Evolutionary conservation across 2,888 invertebrate species (phyloP).

Genomic region (Ceramica pisi): DNA sequence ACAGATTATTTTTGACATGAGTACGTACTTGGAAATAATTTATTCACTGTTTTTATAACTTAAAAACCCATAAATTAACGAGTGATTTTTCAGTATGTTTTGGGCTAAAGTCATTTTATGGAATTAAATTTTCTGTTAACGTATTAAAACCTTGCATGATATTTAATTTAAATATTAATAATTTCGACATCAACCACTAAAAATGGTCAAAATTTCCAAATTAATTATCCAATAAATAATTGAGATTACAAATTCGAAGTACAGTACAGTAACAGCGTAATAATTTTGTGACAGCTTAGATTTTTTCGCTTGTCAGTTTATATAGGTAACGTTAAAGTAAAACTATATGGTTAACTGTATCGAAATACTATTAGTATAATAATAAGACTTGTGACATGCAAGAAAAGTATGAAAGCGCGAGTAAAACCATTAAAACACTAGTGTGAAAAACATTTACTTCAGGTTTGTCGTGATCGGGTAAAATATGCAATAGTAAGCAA

Average conservation of each 20-base stretch:
- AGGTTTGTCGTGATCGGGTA: background rate
- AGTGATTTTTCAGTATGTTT: background rate
- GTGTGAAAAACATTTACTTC: too few species aligned
- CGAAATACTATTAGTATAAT: constrained; percentile 50
- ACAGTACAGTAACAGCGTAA: constrained; percentile 22
- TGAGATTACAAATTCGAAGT: constrained; percentile 58
- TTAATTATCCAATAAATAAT: constrained; percentile 28
- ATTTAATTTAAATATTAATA: background rate
- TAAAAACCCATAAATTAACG: background rate
- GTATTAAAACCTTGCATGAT: background rate
- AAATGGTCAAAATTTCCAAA: background rate
- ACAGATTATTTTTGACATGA: background rate
- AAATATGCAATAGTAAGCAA: background rate
- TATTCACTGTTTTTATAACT: background rate
- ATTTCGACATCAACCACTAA: background rate
- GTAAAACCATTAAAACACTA: background rate
- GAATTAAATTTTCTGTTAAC: background rate
- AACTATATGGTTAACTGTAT: constrained; percentile 58
- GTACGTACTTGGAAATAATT: background rate
- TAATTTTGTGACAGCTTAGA: constrained; percentile 8
- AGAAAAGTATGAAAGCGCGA: constrained; percentile 2
- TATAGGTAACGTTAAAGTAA: constrained; percentile 20
- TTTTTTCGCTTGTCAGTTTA: constrained; percentile 3
- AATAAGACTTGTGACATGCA: constrained; percentile 14
- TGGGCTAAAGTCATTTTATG: background rate